These are phyloP conservation scores for Loris lydekkerianus DNA, from an alignment of 2,797 vertebrate genomes.

Conservation along the genomic window DNA sequence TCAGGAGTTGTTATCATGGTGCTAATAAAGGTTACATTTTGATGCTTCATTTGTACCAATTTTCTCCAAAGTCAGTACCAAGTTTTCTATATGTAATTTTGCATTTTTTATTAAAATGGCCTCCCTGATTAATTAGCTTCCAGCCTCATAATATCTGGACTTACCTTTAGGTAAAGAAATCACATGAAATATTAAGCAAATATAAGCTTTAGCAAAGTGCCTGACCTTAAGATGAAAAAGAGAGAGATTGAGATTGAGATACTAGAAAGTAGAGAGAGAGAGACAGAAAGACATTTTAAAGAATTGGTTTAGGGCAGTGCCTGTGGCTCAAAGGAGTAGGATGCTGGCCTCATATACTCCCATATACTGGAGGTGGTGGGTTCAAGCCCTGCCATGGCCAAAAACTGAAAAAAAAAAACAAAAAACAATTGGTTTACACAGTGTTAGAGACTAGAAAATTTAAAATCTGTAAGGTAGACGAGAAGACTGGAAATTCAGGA, in stretches of 20 bases:
- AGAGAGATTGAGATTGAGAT: not conserved
- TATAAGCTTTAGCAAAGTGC: not conserved
- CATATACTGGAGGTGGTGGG: too few relatives aligned
- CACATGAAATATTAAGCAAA: constrained; percentile 5
- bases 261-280: not conserved
- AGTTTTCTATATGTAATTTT: constrained; percentile 24
- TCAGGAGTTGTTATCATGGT: not conserved
- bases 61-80: not conserved
- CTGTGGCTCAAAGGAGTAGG: too few relatives aligned
- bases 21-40: not conserved
- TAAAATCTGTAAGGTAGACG: not conserved
- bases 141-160: not conserved
- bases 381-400: too few relatives aligned
- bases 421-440: not conserved
- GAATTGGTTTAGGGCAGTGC: not conserved
- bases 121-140: not conserved
- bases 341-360: too few relatives aligned
- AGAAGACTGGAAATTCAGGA: not conserved
- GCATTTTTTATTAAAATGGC: not conserved
- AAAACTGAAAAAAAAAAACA: too few relatives aligned
- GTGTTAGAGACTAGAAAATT: not conserved
- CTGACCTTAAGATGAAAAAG: not conserved
- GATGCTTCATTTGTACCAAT: not conserved
- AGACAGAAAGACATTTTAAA: not conserved
- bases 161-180: not conserved